Conservation (phyloP, 2,113 vertebrate genomes). For the Erythrocercus mccallii region DNA sequence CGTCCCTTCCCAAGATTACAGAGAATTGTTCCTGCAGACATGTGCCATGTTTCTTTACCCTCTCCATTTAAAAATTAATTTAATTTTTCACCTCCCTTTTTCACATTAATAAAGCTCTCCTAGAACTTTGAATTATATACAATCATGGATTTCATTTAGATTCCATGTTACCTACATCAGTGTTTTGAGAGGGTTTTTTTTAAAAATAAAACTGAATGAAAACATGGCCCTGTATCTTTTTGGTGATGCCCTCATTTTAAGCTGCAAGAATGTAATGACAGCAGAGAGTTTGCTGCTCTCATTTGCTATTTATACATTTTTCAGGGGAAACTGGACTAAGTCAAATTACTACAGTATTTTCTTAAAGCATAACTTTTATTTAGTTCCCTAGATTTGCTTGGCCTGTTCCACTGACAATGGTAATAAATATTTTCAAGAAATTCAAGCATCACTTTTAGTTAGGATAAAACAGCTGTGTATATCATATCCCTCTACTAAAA, state of each 20-base stretch:
- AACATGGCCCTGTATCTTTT: background rate
- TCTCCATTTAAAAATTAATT: background rate
- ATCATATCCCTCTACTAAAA: background rate
- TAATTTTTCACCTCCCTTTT: background rate
- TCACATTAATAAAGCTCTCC: background rate
- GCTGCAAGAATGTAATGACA: background rate
- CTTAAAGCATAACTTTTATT: background rate
- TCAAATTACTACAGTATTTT: constrained; percentile 6
- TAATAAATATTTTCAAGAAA: background rate
- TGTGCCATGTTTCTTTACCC: background rate
- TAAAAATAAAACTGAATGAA: background rate
- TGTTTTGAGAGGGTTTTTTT: background rate
- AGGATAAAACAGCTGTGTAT: background rate
- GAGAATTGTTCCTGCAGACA: background rate
- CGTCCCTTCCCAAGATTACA: background rate
- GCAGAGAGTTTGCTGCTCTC: constrained; percentile 27
- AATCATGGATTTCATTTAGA: background rate
- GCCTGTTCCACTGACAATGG: background rate
- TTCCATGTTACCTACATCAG: background rate
- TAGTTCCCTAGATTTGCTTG: background rate
- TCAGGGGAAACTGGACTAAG: background rate
- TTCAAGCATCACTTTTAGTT: background rate
- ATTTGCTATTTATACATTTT: constrained; percentile 35
- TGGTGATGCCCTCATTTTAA: background rate
- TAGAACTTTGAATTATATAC: background rate